A percentile compares a stretch with the other conserved stretches of the same genome.
These are phyloP conservation scores for Tenthredo scrophulariae DNA, from an alignment of 2,888 invertebrate genomes.

Conservation along the genomic window DNA sequence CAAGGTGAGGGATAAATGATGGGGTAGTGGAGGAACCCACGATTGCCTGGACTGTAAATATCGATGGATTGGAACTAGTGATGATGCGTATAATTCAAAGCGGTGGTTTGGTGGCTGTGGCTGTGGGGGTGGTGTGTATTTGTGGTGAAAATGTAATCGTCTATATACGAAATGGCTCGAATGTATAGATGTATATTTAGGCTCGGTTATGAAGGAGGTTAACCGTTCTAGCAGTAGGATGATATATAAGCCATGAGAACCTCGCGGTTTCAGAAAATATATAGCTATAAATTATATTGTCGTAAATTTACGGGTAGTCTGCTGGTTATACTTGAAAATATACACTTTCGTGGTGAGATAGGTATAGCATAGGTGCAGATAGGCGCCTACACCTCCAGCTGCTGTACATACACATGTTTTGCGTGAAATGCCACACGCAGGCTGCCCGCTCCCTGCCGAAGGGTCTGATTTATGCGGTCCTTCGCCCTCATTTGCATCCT, in stretches of 20 bases:
- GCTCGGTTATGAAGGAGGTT: constrained; percentile 23
- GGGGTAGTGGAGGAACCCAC: not conserved
- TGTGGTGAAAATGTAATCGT: not conserved
- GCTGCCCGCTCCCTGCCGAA: constrained; percentile 6
- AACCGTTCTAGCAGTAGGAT: constrained; percentile 28
- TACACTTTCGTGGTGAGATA: not conserved
- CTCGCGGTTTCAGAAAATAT: constrained; percentile 37
- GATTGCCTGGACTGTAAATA: not conserved
- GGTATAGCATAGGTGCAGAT: not conserved
- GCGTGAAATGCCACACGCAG: constrained; percentile 31
- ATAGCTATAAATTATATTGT: constrained; percentile 45
- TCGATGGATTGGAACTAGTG: constrained; percentile 1
- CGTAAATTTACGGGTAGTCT: constrained; percentile 31
- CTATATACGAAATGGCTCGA: not conserved
- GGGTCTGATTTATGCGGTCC: constrained; percentile 39
- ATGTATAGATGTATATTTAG: constrained; percentile 8
- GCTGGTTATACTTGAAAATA: constrained; percentile 26
- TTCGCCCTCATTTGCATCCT: constrained; percentile 35
- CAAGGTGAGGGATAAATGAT: not conserved
- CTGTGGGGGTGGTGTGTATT: not conserved
- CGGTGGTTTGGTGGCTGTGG: not conserved
- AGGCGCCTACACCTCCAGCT: not conserved
- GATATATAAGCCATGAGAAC: constrained; percentile 4
- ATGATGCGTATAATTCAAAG: constrained; percentile 22
- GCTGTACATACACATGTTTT: not conserved